Evolutionary conservation across 2,797 vertebrate genomes (phyloP).

Genomic region (Anableps anableps): DNA sequence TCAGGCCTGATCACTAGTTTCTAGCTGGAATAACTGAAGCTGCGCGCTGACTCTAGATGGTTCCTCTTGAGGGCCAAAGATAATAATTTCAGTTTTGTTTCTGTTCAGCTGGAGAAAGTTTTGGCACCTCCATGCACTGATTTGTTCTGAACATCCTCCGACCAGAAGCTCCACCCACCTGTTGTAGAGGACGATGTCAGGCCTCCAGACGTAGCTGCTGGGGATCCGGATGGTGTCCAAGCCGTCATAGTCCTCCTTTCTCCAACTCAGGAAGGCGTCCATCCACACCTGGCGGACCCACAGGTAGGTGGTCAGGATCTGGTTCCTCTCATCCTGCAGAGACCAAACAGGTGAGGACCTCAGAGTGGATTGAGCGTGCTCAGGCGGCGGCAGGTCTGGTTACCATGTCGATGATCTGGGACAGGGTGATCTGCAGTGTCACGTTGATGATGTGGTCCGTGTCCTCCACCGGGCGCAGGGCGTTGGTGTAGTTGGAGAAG

Average conservation of each 20-base stretch:
- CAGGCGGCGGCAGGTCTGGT: not conserved
- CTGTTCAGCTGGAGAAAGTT: no score
- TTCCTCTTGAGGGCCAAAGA: no score
- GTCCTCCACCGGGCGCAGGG: slow-evolving; percentile 88
- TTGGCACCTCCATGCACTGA: no score
- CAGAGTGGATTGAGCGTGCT: not conserved
- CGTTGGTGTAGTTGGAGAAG: slow-evolving; percentile 89
- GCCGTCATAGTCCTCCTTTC: slow-evolving; percentile 86
- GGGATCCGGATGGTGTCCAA: slow-evolving; percentile 90
- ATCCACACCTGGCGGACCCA: slow-evolving; percentile 93
- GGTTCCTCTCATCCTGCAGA: slow-evolving; percentile 90
- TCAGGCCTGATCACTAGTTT: no score
- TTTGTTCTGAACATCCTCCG: no score
- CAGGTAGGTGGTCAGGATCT: slow-evolving; percentile 91
- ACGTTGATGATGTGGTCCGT: slow-evolving; percentile 89
- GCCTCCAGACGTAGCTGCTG: slow-evolving; percentile 90
- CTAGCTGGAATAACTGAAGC: no score
- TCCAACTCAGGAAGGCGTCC: slow-evolving; percentile 89
- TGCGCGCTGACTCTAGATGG: no score
- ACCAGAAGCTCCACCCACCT: slow-evolving; percentile 79
- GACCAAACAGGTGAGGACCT: not conserved
- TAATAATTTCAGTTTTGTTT: no score
- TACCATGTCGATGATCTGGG: slow-evolving; percentile 96
- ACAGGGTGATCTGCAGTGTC: slow-evolving; percentile 89
- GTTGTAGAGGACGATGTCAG: slow-evolving; percentile 92